Evolutionary conservation across 2,888 invertebrate genomes (phyloP).

Genomic region (Oeneis ivallda): DNA sequence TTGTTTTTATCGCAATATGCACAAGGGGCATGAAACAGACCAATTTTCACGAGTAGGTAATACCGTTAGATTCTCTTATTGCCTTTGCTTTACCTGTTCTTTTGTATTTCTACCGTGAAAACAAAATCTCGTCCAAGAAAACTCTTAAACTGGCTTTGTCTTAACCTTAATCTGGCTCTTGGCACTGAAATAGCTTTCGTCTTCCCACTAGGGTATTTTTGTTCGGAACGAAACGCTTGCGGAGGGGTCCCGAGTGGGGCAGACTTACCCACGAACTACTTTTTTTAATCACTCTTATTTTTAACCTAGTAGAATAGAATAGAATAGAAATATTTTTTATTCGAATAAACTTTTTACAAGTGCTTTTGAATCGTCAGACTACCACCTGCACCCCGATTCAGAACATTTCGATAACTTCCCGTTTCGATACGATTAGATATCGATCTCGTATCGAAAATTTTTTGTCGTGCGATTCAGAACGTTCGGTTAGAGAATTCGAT

Average conservation of each 20-base stretch:
- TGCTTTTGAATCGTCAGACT: no score
- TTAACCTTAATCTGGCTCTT: conserved; percentile 22
- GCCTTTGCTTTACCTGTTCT: conserved; percentile 7
- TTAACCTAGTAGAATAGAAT: no score
- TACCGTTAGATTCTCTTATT: not conserved
- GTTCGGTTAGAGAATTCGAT: no score
- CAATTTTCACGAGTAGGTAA: not conserved
- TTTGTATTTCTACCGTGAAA: conserved; percentile 8
- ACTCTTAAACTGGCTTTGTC: conserved; percentile 16
- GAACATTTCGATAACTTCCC: no score
- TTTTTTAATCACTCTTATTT: not conserved
- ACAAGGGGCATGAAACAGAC: not conserved
- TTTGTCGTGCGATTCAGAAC: no score
- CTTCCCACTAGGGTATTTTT: conserved; percentile 22
- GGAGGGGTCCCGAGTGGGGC: not conserved
- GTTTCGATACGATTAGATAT: no score
- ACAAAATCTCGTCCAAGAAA: conserved; percentile 13
- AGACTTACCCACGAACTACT: not conserved
- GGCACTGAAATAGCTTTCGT: conserved; percentile 24
- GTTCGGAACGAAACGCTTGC: conserved; percentile 12
- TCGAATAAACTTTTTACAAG: no score
- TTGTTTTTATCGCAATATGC: not conserved
- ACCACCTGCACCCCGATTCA: no score
- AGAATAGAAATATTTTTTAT: no score
- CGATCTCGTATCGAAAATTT: no score